Conservation (phyloP, 2,888 invertebrate species). For the Allophyes oxyacanthae region DNA sequence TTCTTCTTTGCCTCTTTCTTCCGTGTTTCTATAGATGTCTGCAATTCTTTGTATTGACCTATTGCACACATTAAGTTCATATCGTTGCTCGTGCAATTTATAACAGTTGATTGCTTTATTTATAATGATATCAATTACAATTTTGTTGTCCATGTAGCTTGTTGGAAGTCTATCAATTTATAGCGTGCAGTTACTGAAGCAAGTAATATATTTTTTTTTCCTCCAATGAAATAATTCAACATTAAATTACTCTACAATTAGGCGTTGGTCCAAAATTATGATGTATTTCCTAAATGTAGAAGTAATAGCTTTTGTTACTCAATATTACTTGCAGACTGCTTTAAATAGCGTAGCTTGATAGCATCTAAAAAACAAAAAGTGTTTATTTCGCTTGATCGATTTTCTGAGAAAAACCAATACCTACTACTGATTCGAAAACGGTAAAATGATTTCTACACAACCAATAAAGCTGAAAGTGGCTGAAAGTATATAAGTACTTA, state of each 20-base stretch:
- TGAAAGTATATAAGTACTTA: too few relatives aligned
- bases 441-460: too few relatives aligned
- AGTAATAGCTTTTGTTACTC: constrained; percentile 8
- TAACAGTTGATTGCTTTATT: constrained; percentile 41
- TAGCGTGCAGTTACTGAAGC: constrained; percentile 35
- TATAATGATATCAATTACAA: constrained; percentile 46
- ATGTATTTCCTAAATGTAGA: constrained; percentile 16
- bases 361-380: constrained; percentile 12
- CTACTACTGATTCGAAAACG: background rate
- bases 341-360: constrained; percentile 22
- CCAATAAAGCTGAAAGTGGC: too few relatives aligned
- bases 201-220: constrained; percentile 31
- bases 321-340: constrained; percentile 17
- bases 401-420: constrained; percentile 20
- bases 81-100: constrained; percentile 23
- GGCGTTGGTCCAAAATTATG: constrained; percentile 19
- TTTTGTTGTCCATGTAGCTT: constrained; percentile 28
- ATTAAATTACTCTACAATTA: constrained; percentile 19
- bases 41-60: constrained; percentile 11
- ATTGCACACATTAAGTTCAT: constrained; percentile 18
- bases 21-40: constrained; percentile 14
- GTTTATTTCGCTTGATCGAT: constrained; percentile 14
- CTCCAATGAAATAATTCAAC: constrained; percentile 27
- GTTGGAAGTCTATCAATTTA: constrained; percentile 28
- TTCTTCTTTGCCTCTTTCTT: constrained; percentile 18